Evolutionary conservation across 2,797 vertebrate species (phyloP).

Genomic region (Pseudopleuronectes americanus): DNA sequence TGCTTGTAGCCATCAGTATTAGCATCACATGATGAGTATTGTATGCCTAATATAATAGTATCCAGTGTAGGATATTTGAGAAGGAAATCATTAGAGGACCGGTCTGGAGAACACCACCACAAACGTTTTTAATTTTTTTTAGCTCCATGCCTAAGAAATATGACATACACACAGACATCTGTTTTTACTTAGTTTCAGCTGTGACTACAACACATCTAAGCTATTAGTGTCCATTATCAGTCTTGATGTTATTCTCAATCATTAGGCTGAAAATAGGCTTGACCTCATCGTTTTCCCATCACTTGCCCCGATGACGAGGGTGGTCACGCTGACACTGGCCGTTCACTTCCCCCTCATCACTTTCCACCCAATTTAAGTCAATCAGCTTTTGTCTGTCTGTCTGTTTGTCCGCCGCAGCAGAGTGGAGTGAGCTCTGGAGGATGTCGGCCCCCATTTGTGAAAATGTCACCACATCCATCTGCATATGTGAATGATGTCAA

Average conservation of each 20-base stretch:
- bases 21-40: constrained; percentile 19
- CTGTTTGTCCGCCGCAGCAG: not conserved
- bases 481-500: constrained; percentile 2
- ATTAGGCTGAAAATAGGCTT: constrained; percentile 15
- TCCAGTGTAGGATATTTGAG: constrained; percentile 69
- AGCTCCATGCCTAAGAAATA: not conserved
- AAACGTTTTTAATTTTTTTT: constrained; percentile 5
- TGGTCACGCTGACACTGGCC: constrained; percentile 17
- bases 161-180: constrained; percentile 9
- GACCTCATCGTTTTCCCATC: constrained; percentile 32
- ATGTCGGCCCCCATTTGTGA: constrained; percentile 29
- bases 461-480: constrained; percentile 14
- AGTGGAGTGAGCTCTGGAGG: not conserved
- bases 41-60: constrained; percentile 51
- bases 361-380: constrained; percentile 34
- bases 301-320: constrained; percentile 33
- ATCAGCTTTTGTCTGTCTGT: constrained; percentile 28
- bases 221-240: constrained; percentile 21
- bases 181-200: constrained; percentile 1
- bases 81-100: constrained; percentile 62
- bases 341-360: constrained; percentile 36
- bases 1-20: constrained; percentile 38
- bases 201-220: not conserved
- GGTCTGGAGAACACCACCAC: constrained; percentile 30
- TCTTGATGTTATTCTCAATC: constrained; percentile 16